Conservation (phyloP, 2,113 vertebrate genomes). For the Lepisosteus osseus region DNA sequence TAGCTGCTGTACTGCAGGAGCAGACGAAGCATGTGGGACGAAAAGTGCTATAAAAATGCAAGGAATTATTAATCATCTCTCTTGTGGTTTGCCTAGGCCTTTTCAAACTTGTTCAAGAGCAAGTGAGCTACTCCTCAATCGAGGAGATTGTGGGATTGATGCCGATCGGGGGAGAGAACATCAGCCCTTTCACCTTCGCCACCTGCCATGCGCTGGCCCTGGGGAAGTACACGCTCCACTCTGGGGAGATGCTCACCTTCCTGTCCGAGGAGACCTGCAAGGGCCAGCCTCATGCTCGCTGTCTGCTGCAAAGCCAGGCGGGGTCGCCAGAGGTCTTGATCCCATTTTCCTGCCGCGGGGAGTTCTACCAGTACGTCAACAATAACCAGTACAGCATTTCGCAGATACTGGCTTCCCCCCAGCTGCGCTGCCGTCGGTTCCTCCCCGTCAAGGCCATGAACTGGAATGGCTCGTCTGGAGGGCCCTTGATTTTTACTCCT, state of each 20-base stretch:
- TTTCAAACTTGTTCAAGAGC: constrained; percentile 62
- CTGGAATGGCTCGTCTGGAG: not conserved
- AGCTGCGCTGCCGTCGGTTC: constrained; percentile 40
- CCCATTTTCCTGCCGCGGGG: constrained; percentile 50
- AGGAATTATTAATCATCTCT: not conserved
- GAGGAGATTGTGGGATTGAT: constrained; percentile 58
- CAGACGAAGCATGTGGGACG: no score
- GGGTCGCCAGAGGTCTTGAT: constrained; percentile 40
- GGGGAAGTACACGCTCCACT: constrained; percentile 39
- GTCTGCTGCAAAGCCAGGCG: constrained; percentile 39
- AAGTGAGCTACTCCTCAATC: constrained; percentile 40
- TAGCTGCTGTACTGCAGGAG: no score
- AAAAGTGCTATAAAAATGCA: no score
- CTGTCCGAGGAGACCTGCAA: constrained; percentile 35
- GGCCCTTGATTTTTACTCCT: constrained; percentile 56
- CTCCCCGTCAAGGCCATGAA: constrained; percentile 40
- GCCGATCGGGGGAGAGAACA: constrained; percentile 31
- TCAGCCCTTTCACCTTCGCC: constrained; percentile 60
- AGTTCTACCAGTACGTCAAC: constrained; percentile 49
- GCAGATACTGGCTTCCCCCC: constrained; percentile 59
- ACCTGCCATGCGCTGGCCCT: constrained; percentile 47
- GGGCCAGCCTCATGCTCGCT: constrained; percentile 43
- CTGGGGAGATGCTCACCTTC: constrained; percentile 45
- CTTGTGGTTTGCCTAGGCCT: constrained; percentile 52
- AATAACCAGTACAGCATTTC: constrained; percentile 50